Evolutionary conservation across 1,140 invertebrate species (phyloP).

Genomic region (Calliphora vicina): DNA sequence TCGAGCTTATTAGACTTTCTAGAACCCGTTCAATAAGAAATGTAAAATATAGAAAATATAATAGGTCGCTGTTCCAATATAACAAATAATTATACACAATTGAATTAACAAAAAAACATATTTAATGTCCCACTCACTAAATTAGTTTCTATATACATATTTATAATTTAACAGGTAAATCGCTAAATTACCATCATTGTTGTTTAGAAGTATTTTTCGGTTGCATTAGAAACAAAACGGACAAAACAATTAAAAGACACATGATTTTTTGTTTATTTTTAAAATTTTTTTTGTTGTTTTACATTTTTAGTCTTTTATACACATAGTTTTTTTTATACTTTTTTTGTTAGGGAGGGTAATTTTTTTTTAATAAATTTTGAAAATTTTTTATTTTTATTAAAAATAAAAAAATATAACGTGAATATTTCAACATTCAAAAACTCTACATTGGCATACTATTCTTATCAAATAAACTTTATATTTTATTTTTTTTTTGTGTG

Average conservation of each 20-base stretch:
- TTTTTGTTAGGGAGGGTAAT: slow-evolving; percentile 2
- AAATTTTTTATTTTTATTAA: slow-evolving; percentile 41
- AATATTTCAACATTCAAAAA: slow-evolving; percentile 43
- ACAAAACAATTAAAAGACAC: slow-evolving; percentile 18
- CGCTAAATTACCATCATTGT: background rate
- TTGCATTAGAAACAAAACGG: too few relatives aligned
- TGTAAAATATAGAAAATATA: too few relatives aligned
- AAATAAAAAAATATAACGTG: slow-evolving; percentile 45
- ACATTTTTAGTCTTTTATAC: slow-evolving; percentile 31
- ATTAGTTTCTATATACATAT: too few relatives aligned
- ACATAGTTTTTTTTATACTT: slow-evolving; percentile 15
- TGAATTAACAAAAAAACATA: too few relatives aligned
- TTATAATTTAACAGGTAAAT: too few relatives aligned
- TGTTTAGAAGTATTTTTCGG: too few relatives aligned
- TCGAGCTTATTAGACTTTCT: too few relatives aligned
- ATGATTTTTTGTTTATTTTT: slow-evolving; percentile 26
- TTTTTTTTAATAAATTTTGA: slow-evolving; percentile 36
- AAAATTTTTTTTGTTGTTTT: slow-evolving; percentile 24
- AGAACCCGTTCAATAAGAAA: too few relatives aligned
- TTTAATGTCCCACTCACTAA: too few relatives aligned
- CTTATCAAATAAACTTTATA: slow-evolving; percentile 35
- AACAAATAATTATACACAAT: too few relatives aligned
- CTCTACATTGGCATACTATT: slow-evolving; percentile 41
- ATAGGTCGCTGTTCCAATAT: too few relatives aligned
- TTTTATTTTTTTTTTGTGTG: slow-evolving; percentile 31